phyloP scores from a whole-genome alignment of 2,888 invertebrate species.

The Drosophila maculinotata region DNA sequence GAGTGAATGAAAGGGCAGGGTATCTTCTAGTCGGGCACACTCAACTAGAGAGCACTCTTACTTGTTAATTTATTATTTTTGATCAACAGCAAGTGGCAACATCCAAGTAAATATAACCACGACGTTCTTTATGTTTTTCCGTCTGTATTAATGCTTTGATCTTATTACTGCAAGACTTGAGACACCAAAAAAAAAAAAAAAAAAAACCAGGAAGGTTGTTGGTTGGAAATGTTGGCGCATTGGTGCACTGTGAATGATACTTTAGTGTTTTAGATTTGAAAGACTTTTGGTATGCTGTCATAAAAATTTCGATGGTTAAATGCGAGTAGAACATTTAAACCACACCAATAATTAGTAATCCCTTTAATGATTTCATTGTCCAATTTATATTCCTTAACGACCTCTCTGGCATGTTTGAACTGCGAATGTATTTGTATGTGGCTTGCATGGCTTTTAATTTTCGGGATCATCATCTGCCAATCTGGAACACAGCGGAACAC shows the following conservation, averaged over 20 bases:
- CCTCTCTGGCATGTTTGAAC: slow-evolving; percentile 55
- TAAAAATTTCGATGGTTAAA: slow-evolving; percentile 55
- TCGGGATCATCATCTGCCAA: slow-evolving; percentile 51
- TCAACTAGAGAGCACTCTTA: no score
- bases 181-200: no score
- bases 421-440: slow-evolving; percentile 44
- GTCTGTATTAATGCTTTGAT: no score
- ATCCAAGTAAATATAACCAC: no score
- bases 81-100: no score
- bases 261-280: slow-evolving; percentile 7
- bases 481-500: slow-evolving; percentile 26
- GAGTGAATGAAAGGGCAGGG: no score
- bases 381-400: slow-evolving; percentile 82
- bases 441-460: slow-evolving; percentile 59
- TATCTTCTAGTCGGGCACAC: no score
- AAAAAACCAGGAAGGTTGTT: no score
- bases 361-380: slow-evolving; percentile 83
- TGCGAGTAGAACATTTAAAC: slow-evolving; percentile 52
- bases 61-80: no score
- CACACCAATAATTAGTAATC: slow-evolving; percentile 63
- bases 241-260: neutral
- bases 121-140: no score
- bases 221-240: neutral
- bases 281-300: slow-evolving; percentile 13
- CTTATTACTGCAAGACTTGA: no score